Conservation (phyloP, 2,888 invertebrate species). For the Pogonocherus hispidulus region DNA sequence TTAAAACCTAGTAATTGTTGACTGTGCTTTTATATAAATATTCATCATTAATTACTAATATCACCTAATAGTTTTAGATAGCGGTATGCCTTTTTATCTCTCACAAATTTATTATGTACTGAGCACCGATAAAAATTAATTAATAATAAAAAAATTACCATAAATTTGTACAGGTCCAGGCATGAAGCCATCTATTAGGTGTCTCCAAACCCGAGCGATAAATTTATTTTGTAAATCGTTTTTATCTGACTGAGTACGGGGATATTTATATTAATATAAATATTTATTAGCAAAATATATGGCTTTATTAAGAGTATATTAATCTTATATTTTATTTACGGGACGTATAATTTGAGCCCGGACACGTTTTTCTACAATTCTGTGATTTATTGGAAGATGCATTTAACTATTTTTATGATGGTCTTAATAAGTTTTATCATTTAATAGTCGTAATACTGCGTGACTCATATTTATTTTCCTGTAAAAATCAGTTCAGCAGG, state of each 20-base stretch:
- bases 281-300: background rate
- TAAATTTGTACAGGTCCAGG: conserved; percentile 7
- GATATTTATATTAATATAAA: conserved; percentile 7
- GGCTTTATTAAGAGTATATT: background rate
- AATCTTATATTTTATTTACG: background rate
- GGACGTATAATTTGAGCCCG: background rate
- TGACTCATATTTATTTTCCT: too few relatives aligned
- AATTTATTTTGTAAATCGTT: background rate
- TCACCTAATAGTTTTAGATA: background rate
- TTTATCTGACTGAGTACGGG: background rate
- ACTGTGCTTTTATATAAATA: background rate
- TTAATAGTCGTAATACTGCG: too few relatives aligned
- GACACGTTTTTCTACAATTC: background rate
- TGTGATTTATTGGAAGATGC: background rate
- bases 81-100: background rate
- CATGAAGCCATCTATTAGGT: background rate
- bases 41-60: conserved; percentile 4
- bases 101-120: background rate
- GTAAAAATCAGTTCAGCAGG: too few relatives aligned
- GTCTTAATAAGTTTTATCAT: too few relatives aligned
- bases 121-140: conserved; percentile 11
- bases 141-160: conserved; percentile 24
- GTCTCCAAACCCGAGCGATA: background rate
- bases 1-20: background rate
- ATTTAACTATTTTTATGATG: too few relatives aligned